Evolutionary conservation across 37 sponge, comb jelly and placozoan genomes (phyloP), one percentile per base, ranked within the genome.

Genomic region (Tethya wilhelma): DNA sequence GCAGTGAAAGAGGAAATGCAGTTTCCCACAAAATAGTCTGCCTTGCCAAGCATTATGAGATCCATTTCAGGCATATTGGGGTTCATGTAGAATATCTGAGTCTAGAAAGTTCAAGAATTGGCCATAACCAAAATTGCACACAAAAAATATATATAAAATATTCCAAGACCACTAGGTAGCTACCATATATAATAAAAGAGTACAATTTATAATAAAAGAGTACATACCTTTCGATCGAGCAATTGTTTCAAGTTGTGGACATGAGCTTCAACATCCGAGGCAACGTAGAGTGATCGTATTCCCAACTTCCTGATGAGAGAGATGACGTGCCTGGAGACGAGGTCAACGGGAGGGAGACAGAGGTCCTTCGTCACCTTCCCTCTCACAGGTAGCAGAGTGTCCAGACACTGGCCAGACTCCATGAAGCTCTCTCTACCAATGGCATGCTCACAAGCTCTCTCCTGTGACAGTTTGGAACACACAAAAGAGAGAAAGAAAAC

Each of bases 1-100:
- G 96, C 93, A 41, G 96, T 67, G 78, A 95, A 95, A 2, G 94
- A 92, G 17, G 96, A 95, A 20, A 89, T 69, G 73, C 96, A 95
- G 73, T 86, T 89, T 29, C 93, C 95, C 73, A 95, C 84, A 79
- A 95, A 95, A 39, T 84, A 44, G 38, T 88, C 76, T 1, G 93
- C 77, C 55, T 62, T 79, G 30, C 71, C 90, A 58, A 95, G 43
- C 23, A 95, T 64, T 34, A 56, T 59, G 0, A 95, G 69, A 69
- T 95, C 96, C 71, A 88, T 38, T 55, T 84, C 83, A n/a, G 95
- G 93, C 1, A 77, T 11, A 26, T 90, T 62, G 2, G 77, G 85
- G 55, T 73, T 77, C 64, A 72, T 28, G 45, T 56, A 72, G 69
- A 75, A 74, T 29, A 26, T 30, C 73, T 55, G 11, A 34, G 53